A percentile compares a stretch with the other conserved stretches of the same genome.
Conservation (phyloP, 2,113 vertebrate genomes). For the Spermophilus dauricus region DNA sequence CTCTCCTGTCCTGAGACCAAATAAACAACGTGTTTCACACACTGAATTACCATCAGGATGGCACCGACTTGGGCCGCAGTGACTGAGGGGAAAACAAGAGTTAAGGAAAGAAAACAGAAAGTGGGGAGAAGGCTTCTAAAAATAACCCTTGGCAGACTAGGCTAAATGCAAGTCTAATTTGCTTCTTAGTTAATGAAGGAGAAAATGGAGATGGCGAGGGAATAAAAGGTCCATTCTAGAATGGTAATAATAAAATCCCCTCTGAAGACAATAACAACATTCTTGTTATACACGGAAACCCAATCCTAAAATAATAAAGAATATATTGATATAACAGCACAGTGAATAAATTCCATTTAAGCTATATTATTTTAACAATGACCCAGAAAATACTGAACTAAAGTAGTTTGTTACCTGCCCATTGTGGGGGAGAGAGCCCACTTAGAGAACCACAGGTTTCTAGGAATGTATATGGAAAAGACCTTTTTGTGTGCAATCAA, state of each 20-base stretch:
- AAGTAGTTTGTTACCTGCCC: conserved; percentile 56
- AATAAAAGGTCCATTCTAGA: conserved; percentile 63
- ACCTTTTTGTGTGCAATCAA: conserved; percentile 2
- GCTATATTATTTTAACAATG: conserved; percentile 72
- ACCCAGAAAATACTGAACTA: conserved; percentile 68
- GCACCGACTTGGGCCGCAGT: conserved; percentile 14
- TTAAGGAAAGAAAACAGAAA: conserved; percentile 78
- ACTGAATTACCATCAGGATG: neutral
- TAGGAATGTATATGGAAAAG: neutral
- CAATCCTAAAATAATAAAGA: conserved; percentile 82
- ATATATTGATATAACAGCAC: conserved; percentile 72
- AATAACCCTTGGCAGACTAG: conserved; percentile 85
- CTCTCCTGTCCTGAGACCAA: conserved; percentile 25
- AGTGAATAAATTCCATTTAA: conserved; percentile 78
- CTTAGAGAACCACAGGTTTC: conserved; percentile 44
- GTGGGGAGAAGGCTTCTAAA: conserved; percentile 80
- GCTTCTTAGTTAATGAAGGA: conserved; percentile 86
- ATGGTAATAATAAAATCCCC: conserved; percentile 60
- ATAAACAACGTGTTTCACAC: conserved; percentile 51
- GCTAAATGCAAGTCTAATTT: conserved; percentile 83
- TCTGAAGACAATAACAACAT: conserved; percentile 70
- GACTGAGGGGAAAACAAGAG: conserved; percentile 39
- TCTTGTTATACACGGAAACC: conserved; percentile 70
- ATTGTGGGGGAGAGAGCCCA: conserved; percentile 17
- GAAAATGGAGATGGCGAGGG: conserved; percentile 82